phyloP scores from a whole-genome alignment of 2,797 vertebrate genomes.

The Pelobates cultripes region DNA sequence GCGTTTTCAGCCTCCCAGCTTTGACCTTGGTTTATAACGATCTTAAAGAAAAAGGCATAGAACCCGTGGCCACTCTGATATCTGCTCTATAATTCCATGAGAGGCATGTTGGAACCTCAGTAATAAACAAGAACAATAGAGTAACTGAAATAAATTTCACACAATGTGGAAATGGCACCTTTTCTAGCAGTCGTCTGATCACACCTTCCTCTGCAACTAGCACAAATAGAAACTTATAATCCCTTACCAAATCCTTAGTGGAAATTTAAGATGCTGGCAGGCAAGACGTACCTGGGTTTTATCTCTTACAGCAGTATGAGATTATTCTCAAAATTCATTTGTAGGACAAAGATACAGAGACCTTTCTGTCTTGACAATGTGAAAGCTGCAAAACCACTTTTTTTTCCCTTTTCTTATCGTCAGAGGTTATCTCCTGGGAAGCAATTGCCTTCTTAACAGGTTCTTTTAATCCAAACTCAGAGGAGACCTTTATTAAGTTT shows the following conservation, averaged over 20 bases:
- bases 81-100: not conserved
- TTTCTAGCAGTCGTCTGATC: slow-evolving; percentile 23
- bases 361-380: slow-evolving; percentile 55
- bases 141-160: slow-evolving; percentile 23
- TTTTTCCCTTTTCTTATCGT: slow-evolving; percentile 49
- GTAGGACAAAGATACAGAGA: slow-evolving; percentile 57
- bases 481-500: slow-evolving; percentile 54
- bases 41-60: not conserved
- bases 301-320: slow-evolving; percentile 52
- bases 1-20: not conserved
- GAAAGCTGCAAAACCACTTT: slow-evolving; percentile 51
- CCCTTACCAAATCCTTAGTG: slow-evolving; percentile 56
- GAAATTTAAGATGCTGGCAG: slow-evolving; percentile 55
- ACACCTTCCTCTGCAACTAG: slow-evolving; percentile 36
- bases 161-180: slow-evolving; percentile 16
- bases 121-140: slow-evolving; percentile 7
- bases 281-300: slow-evolving; percentile 56
- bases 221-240: slow-evolving; percentile 57
- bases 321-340: slow-evolving; percentile 58
- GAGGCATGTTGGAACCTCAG: not conserved
- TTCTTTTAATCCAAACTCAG: slow-evolving; percentile 56
- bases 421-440: slow-evolving; percentile 56
- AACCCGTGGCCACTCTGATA: not conserved
- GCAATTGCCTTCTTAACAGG: slow-evolving; percentile 57
- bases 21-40: slow-evolving; percentile 10